Percentiles rank a stretch among this genome's conserved stretches.
Conservation (phyloP, 2,797 vertebrate species). For the Dromococcyx pavoninus region DNA sequence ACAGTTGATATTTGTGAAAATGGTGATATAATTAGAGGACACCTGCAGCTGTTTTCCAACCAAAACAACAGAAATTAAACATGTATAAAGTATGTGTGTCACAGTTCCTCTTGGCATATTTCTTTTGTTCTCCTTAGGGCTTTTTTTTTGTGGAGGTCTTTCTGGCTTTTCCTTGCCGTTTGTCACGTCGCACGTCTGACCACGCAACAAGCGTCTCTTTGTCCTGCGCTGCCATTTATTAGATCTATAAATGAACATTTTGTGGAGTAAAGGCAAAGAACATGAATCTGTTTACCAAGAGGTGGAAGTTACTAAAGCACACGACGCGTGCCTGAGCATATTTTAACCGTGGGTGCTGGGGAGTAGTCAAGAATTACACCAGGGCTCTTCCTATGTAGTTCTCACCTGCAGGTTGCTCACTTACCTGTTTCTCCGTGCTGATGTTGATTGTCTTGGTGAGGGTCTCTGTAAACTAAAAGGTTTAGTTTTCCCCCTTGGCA, state of each 20-base stretch:
- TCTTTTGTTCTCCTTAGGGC: constrained; percentile 67
- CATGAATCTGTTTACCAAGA: constrained; percentile 6
- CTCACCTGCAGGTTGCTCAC: background rate
- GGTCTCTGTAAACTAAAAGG: background rate
- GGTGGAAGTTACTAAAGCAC: constrained; percentile 19
- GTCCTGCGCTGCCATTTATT: background rate
- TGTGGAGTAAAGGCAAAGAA: constrained; percentile 19
- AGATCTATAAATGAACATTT: constrained; percentile 31
- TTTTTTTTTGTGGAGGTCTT: background rate
- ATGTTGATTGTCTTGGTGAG: background rate
- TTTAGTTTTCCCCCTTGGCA: background rate
- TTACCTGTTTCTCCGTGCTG: background rate
- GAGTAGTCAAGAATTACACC: background rate
- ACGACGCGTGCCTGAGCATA: background rate
- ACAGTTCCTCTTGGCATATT: constrained; percentile 63
- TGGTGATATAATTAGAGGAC: constrained; percentile 84
- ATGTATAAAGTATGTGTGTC: constrained; percentile 76
- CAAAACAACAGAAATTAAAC: constrained; percentile 85
- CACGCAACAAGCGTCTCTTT: constrained; percentile 59
- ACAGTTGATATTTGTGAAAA: constrained; percentile 86
- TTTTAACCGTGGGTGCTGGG: background rate
- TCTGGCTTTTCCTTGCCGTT: constrained; percentile 32
- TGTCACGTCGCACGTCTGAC: constrained; percentile 52
- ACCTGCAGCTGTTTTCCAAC: constrained; percentile 84
- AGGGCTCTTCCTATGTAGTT: background rate